phyloP scores from a whole-genome alignment of 92 coral and sea anemone species.

The Epizoanthus rinbou region DNA sequence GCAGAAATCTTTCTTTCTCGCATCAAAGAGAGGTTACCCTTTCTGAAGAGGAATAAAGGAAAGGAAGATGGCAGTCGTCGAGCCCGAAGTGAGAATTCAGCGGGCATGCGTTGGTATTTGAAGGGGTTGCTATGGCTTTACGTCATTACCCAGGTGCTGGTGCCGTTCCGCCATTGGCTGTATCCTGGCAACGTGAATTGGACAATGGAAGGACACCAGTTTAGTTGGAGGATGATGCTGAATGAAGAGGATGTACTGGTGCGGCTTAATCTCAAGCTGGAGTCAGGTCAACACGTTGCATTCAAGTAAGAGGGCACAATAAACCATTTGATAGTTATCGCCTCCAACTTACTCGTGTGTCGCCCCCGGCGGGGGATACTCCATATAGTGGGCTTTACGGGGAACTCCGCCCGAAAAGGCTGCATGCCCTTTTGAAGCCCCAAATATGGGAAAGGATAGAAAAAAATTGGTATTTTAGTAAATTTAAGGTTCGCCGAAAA shows the following conservation, averaged over 20 bases:
- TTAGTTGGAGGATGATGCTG: constrained; percentile 73
- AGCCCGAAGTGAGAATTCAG: background rate
- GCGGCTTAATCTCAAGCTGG: constrained; percentile 40
- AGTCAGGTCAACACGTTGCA: constrained; percentile 23
- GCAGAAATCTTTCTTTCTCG: constrained; percentile 14
- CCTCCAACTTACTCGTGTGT: background rate
- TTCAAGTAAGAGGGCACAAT: constrained; percentile 53
- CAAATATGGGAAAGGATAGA: too few relatives aligned
- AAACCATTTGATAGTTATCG: background rate
- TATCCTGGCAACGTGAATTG: constrained; percentile 77
- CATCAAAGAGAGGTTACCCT: background rate
- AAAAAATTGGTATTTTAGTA: too few relatives aligned
- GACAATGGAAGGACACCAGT: constrained; percentile 75
- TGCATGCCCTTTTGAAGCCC: too few relatives aligned
- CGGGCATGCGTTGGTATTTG: constrained; percentile 40
- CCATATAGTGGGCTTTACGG: too few relatives aligned
- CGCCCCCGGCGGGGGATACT: background rate
- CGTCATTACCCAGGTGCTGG: constrained; percentile 52
- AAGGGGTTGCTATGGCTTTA: constrained; percentile 45
- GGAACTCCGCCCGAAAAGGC: too few relatives aligned
- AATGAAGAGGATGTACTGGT: constrained; percentile 63
- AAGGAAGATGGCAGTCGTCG: background rate
- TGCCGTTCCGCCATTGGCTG: constrained; percentile 77
- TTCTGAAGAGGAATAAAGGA: background rate
- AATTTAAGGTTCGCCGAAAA: too few relatives aligned